Percentiles rank a stretch among this genome's conserved stretches.
phyloP scores from a whole-genome alignment of 2,797 vertebrate genomes.

The Lepidocolaptes lacrymiger region DNA sequence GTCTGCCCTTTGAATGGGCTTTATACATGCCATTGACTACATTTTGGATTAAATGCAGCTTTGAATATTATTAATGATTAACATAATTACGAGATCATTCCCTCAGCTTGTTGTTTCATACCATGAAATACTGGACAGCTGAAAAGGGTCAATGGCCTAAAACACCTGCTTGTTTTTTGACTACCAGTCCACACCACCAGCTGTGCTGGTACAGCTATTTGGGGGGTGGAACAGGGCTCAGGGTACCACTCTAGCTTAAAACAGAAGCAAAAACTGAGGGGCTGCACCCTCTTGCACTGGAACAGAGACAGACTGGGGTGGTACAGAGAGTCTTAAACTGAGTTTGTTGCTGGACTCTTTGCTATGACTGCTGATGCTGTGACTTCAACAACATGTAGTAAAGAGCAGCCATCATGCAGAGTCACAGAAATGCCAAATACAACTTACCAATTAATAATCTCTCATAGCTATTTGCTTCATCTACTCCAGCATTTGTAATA shows the following conservation, averaged over 20 bases:
- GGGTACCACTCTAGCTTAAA: neutral
- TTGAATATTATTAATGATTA: neutral
- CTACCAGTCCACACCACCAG: too few species aligned
- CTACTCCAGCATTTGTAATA: neutral
- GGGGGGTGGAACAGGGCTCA: neutral
- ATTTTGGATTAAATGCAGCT: neutral
- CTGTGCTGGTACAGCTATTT: neutral
- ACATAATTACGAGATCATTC: neutral
- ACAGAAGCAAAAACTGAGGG: neutral
- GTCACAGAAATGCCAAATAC: neutral
- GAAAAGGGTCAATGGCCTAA: neutral
- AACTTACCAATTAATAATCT: neutral
- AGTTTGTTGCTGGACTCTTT: too few species aligned
- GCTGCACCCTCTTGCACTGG: rapidly evolving
- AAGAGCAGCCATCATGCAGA: neutral
- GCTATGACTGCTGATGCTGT: neutral
- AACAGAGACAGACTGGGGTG: neutral
- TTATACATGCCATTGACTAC: neutral
- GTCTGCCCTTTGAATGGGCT: neutral
- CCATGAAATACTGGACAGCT: neutral
- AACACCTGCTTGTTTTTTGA: neutral
- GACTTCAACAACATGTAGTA: rapidly evolving
- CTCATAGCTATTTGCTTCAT: neutral
- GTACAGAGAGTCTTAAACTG: neutral
- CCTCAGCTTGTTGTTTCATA: neutral